Base-by-base conservation (phyloP, 2,888 invertebrate species). In the Chymomyza amoena region DNA sequence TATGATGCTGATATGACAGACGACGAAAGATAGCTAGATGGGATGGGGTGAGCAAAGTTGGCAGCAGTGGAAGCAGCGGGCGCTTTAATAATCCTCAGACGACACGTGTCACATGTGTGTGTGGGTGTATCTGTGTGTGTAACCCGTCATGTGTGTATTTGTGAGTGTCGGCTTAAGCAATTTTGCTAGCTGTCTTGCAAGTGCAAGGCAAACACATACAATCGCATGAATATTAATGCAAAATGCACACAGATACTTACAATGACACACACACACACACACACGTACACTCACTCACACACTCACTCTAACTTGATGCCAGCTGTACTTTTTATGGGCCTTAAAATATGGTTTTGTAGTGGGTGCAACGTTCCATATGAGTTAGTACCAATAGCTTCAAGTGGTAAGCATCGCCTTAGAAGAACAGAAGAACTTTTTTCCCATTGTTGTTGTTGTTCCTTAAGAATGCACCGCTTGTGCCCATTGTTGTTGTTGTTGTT, bases 1-100 rank as follows among this genome's bases (percentile, higher is more conserved):
- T 87, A 87, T 85, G 83, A 87, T 79, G 86, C 81, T 75, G 86
- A 85, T 85, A 79, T 77, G 88, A 80, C 86, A 87, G 78, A 45
- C 39, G 39, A 13, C 13, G 39, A 45, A 13, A 45, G 39, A 13
- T 10, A 3, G 13, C 10, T 4, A 5, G 9, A 5, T 6, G 10
- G 39, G 39, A 4, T 45, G 39, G 10, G 39, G 13, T 9, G 36
- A 7, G 36, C 6, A 45, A 7, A 63, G 76, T 51, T 45, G 52
- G 20, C 16, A 69, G 69, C 15, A 10, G 32, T 16, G 9, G 61
- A 15, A 66, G 66, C 80, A 59, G 62, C 68, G 74, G 52, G 52
- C 52, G 28, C 73, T 82, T 71, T 79, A 78, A 75, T 84, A 84
- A 87, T 68, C 73, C 62, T 15, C 45, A 51, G 13, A 20, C n/a